Base-by-base conservation (phyloP, 1,140 invertebrate genomes). In the Maniola jurtina region DNA sequence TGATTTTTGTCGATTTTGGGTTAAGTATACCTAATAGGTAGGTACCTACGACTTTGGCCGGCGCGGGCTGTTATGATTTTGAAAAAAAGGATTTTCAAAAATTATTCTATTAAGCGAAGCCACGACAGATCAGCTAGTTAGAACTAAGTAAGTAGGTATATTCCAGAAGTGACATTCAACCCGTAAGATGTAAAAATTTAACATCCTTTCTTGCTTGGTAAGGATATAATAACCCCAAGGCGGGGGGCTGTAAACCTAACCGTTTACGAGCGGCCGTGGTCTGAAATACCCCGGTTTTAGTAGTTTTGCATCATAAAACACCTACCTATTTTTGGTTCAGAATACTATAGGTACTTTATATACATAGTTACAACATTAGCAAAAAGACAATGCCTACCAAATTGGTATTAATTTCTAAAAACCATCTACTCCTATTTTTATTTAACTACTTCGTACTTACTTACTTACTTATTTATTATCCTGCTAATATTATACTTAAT, bases 201-300 rank as follows among this genome's bases (percentile, higher is more conserved):
- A 62, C 66, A 73, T 63, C 70, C 64, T 54, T 74, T 76, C 72
- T 65, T 73, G 77, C 77, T 74, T 68, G 48, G 42, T 54, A 48
- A 55, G 64, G 59, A 68, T 42, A 33, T 62, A 52, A 65, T 65
- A 56, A 35, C 56, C 11, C 50, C 54, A 68, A 45, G 54, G 35
- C 50, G 42, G 36, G 54, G 40, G 50, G 61, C 14, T 63, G 56
- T 68, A 68, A 68, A 68, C 36, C 40, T 62, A 63, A 68, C 54
- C 66, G 66, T 63, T 68, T 68, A 66, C 42, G 35, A 61, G 35
- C 50, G 10, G 16, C 58, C 14, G 64, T 50, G 50, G 61, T 54
- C 40, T 55, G 50, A 50, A 54, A 52, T 66, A 56, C 52, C 48
- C 59, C 13, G 25, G 25, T 55, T 42, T 52, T 52, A 52, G 48